These are phyloP conservation scores for Tachyglossus aculeatus DNA, from an alignment of 2,797 vertebrate genomes.

Conservation along the genomic window DNA sequence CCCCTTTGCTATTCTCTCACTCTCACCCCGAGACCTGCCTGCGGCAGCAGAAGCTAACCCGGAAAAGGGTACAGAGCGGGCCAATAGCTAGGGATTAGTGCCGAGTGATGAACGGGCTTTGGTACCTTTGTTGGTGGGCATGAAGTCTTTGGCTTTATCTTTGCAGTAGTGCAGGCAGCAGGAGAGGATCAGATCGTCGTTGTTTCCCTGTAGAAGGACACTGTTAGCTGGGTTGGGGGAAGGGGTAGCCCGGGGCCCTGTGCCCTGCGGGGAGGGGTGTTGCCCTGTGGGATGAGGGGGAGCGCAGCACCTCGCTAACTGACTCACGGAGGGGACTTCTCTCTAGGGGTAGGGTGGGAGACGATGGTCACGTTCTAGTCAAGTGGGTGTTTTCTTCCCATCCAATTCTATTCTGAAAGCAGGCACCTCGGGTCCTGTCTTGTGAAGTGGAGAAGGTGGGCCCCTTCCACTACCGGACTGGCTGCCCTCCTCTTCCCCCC, in stretches of 20 bases:
- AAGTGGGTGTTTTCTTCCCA: background rate
- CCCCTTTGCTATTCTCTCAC: too few relatives aligned
- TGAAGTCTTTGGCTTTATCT: slow-evolving; percentile 96
- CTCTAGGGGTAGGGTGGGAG: background rate
- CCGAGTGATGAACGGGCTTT: background rate
- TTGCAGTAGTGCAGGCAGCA: slow-evolving; percentile 98
- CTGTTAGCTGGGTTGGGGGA: background rate
- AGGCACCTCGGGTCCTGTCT: background rate
- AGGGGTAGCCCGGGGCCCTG: background rate
- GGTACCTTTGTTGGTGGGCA: slow-evolving; percentile 91
- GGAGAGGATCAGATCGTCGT: slow-evolving; percentile 95
- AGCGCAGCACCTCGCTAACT: background rate
- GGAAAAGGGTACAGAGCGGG: slow-evolving; percentile 22
- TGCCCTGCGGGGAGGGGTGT: slow-evolving; percentile 30
- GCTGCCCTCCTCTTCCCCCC: background rate
- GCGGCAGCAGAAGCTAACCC: background rate
- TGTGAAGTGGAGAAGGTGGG: background rate
- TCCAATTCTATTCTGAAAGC: background rate
- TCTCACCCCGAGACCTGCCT: background rate
- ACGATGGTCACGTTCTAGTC: background rate
- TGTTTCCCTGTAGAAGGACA: slow-evolving; percentile 87
- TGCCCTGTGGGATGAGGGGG: background rate
- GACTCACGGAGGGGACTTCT: background rate
- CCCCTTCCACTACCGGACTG: background rate
- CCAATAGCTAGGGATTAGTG: too few relatives aligned